A percentile compares a stretch with the other conserved stretches of the same genome.
Evolutionary conservation across 2,888 invertebrate species (phyloP).

Genomic region (Iselma pallidipennis): DNA sequence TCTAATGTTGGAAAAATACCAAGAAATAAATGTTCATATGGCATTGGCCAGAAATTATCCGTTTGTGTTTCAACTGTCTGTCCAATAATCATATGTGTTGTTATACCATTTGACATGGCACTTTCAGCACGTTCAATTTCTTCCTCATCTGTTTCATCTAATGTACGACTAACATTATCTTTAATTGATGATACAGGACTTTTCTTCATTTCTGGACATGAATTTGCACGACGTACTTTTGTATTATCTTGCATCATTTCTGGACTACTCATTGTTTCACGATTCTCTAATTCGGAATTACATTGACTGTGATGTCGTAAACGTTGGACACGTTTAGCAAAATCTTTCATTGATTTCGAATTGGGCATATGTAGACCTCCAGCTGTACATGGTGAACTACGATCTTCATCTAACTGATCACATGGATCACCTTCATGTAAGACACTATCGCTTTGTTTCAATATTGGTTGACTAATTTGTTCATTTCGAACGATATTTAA

Average conservation of each 20-base stretch:
- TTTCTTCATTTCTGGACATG: slow-evolving; percentile 67
- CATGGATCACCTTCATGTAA: slow-evolving; percentile 47
- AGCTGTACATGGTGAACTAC: slow-evolving; percentile 60
- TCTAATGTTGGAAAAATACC: slow-evolving; percentile 64
- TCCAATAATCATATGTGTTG: slow-evolving; percentile 11
- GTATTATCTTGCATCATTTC: slow-evolving; percentile 32
- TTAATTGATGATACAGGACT: slow-evolving; percentile 41
- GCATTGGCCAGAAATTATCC: slow-evolving; percentile 68
- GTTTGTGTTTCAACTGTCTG: slow-evolving; percentile 65
- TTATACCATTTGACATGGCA: slow-evolving; percentile 31
- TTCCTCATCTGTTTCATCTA: slow-evolving; percentile 55
- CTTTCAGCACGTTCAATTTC: slow-evolving; percentile 25
- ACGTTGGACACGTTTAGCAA: slow-evolving; percentile 62
- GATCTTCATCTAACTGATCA: slow-evolving; percentile 52
- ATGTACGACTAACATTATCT: slow-evolving; percentile 45
- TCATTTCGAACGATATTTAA: slow-evolving; percentile 5
- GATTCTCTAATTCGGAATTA: slow-evolving; percentile 55
- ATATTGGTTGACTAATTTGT: slow-evolving; percentile 25
- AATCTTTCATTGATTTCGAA: slow-evolving; percentile 60
- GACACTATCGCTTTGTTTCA: slow-evolving; percentile 54
- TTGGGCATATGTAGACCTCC: slow-evolving; percentile 68
- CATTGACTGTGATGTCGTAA: slow-evolving; percentile 69
- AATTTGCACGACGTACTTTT: slow-evolving; percentile 65
- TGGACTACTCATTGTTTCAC: slow-evolving; percentile 55
- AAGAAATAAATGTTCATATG: slow-evolving; percentile 77